Base-by-base conservation (phyloP, 2,113 vertebrate genomes). In the Cyprinus carpio region DNA sequence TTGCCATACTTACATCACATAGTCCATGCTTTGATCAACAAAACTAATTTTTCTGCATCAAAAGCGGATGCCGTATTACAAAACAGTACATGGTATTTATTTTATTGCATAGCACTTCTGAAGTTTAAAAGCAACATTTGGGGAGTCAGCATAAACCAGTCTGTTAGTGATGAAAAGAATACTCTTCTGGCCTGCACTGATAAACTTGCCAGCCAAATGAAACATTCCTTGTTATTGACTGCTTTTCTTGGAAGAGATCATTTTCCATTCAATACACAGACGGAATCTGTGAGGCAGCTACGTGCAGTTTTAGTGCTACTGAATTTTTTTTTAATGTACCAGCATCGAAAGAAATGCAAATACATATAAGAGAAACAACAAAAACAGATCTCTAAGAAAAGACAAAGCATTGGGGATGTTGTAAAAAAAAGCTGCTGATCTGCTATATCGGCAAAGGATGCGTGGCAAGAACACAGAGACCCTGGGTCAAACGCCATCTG, bases 401-500 rank as follows among this genome's bases (percentile, higher is more conserved):
- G 43, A 15, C 43, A 60, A 51, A 25, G 56, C 43, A 71, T 37
- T 56, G 51, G 29, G 13, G 43, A 49, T 4, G 6, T 49, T 43
- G 78, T 72, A 16, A 43, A 72, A 89, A 40, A 82, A 82, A 85
- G 34, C 40, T 84, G 84, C 84, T 86, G 87, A 86, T 43, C 18
- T 43, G 16, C n/a, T 75, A 76, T 31, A 84, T 77, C 12, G 16
- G 13, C 18, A 49, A 43, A 64, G 81, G 43, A 86, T 43, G n/a
- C 82, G 82, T 65, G 23, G 69, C 46, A 64, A 85, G 85, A 83
- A 78, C 75, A 0, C 40, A 43, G 40, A 43, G 40, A 43, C 40
- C 87, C 54, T 76, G 78, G 89, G 87, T 90, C 86, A 90, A 13
- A 75, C 37, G 64, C 81, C 87, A 90, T 89, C 87, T 90, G 89